phyloP scores from a whole-genome alignment of 2,797 vertebrate genomes.

The Bradypodion ventrale region DNA sequence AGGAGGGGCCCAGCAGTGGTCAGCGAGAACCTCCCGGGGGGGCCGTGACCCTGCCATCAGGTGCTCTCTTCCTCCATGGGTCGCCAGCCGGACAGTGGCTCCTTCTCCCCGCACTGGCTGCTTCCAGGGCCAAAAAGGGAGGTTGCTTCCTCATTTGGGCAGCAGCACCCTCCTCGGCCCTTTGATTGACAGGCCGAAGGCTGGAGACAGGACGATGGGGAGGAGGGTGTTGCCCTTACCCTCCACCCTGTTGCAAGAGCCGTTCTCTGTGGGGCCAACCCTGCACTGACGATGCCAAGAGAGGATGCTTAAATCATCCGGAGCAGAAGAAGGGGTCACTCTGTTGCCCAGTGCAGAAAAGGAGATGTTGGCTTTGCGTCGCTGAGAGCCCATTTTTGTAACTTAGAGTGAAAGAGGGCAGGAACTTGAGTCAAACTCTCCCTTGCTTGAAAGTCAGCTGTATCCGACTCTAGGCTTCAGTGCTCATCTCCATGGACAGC shows the following conservation, averaged over 20 bases:
- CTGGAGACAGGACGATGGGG: conserved; percentile 10
- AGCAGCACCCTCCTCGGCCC: conserved; percentile 50
- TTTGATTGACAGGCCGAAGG: conserved; percentile 64
- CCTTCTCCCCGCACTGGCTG: neutral
- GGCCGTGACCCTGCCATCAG: conserved; percentile 70
- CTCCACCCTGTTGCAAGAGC: neutral
- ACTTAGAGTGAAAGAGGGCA: too few species aligned
- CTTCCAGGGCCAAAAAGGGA: neutral
- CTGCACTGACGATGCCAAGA: neutral
- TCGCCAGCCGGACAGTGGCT: neutral
- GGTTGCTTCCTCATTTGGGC: conserved; percentile 75
- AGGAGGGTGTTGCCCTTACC: neutral
- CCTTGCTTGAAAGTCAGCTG: too few species aligned
- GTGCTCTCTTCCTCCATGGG: conserved; percentile 53
- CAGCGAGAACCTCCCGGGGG: conserved; percentile 38
- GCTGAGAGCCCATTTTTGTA: too few species aligned
- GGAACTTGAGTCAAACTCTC: too few species aligned
- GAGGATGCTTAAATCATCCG: neutral
- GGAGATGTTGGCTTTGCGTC: too few species aligned
- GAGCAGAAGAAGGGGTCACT: neutral
- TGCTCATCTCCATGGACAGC: too few species aligned
- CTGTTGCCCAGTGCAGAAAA: neutral
- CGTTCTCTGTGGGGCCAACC: neutral
- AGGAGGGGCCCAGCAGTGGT: conserved; percentile 11
- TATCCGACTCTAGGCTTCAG: too few species aligned